Evolutionary conservation across 2,888 invertebrate species (phyloP), one percentile per base, ranked within the genome.

Genomic region (Muscina levida): DNA sequence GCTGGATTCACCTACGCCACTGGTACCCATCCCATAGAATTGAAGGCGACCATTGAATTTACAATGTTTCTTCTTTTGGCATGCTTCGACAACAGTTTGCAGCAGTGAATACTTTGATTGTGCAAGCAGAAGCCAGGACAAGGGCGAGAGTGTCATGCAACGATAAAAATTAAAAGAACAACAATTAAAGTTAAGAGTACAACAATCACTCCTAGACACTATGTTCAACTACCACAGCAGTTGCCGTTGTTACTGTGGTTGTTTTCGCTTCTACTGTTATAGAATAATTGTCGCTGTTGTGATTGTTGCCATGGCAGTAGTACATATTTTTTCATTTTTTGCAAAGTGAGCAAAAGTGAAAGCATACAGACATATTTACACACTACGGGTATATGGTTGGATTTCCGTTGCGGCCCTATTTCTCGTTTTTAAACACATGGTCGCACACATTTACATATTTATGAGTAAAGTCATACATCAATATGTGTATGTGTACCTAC

Each of bases 31-130:
- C 24, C 96, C 96, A 88, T 97, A 97, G 44, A 95, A 95, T 87
- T 95, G 94, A 2, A 97, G 95, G 84, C 95, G 95, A 68, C 97
- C 97, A 89, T 95, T 94, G 90, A 98, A 95, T 90, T 95, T 95
- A 92, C 98, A 98, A 89, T 95, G 95, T 77, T 96, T 92, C 91
- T 97, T 96, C 92, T 98, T 97, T 91, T 98, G 97, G 91, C 98
- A 98, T 56, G 96, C 94, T 88, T 97, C 97, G 85, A 97, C 95
- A 85, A 98, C 97, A 71, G 96, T 96, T 96, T 98, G 97, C 90
- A 97, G 94, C 93, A 97, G 93, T 85, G 96, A 95, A 92, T 96
- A 96, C 96, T 96, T 76, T 65, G 42, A 56, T 79, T 71, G 66
- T 74, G 62, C 10, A 13, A 44, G 44, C 10, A 13, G 8, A 8